A percentile compares a stretch with the other conserved stretches of the same genome.
Evolutionary conservation across 2,113 vertebrate species (phyloP).

Genomic region (Hippocampus guttulatus): DNA sequence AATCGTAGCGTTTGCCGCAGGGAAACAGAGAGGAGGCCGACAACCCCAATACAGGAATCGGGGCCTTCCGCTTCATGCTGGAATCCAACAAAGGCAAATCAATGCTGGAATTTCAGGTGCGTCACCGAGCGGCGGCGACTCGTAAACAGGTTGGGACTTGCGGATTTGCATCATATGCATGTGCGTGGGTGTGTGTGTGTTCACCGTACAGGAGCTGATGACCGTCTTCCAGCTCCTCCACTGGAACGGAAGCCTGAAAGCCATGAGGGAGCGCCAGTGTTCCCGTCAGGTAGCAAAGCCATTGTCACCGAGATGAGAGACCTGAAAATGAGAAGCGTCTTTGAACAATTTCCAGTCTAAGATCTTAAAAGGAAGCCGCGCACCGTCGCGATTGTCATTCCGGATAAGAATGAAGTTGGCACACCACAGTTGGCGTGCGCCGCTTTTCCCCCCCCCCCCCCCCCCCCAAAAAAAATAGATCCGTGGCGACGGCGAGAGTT

Average conservation of each 20-base stretch:
- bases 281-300: constrained; percentile 82
- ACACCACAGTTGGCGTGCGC: too few species aligned
- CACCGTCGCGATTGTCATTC: too few species aligned
- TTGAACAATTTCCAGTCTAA: not conserved
- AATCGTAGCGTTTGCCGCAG: constrained; percentile 59
- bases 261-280: constrained; percentile 96
- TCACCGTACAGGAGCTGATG: constrained; percentile 86
- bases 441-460: too few species aligned
- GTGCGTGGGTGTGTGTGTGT: not conserved
- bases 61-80: constrained; percentile 97
- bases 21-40: constrained; percentile 93
- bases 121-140: not conserved
- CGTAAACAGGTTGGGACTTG: not conserved
- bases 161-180: not conserved
- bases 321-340: not conserved
- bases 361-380: too few species aligned
- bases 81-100: constrained; percentile 98
- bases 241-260: constrained; percentile 97
- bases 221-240: constrained; percentile 95
- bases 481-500: too few species aligned
- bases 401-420: too few species aligned
- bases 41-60: constrained; percentile 93
- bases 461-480: too few species aligned
- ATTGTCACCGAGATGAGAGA: not conserved
- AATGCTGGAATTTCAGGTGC: constrained; percentile 98